phyloP scores from a whole-genome alignment of 2,797 vertebrate genomes.

The Loris lydekkerianus region DNA sequence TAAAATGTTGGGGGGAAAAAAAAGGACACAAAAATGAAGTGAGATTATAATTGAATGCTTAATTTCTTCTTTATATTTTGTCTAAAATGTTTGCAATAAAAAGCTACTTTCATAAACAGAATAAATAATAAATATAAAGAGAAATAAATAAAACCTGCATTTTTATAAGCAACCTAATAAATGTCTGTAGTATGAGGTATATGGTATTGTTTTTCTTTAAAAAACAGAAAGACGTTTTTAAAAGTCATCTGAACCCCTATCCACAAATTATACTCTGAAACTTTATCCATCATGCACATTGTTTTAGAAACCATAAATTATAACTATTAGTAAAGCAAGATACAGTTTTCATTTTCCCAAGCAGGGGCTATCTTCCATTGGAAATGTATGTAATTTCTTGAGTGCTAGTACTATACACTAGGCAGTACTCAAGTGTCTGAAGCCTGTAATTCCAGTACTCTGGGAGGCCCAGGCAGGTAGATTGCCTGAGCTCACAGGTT shows the following conservation, averaged over 20 bases:
- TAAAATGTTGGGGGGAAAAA: slow-evolving; percentile 3
- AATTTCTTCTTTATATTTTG: slow-evolving; percentile 8
- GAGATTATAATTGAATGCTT: neutral
- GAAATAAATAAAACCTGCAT: slow-evolving; percentile 3
- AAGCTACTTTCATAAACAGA: slow-evolving; percentile 48
- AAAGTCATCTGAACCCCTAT: slow-evolving; percentile 1
- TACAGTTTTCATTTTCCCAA: neutral
- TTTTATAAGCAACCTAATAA: slow-evolving; percentile 52
- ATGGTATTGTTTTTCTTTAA: slow-evolving; percentile 18
- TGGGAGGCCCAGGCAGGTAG: too few species aligned
- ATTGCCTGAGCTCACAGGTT: too few species aligned
- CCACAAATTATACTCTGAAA: neutral
- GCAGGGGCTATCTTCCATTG: neutral
- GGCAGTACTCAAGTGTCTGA: neutral
- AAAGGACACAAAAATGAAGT: slow-evolving; percentile 41
- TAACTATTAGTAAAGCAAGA: neutral
- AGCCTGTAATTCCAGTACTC: too few species aligned
- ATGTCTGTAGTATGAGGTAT: neutral
- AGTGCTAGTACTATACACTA: neutral
- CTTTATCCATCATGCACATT: neutral
- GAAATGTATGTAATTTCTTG: neutral
- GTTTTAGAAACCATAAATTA: slow-evolving; percentile 23
- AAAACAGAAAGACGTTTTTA: neutral
- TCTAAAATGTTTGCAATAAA: slow-evolving; percentile 38
- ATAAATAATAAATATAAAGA: neutral